Conservation (phyloP, 2,113 vertebrate species). For the Tragelaphus scriptus region DNA sequence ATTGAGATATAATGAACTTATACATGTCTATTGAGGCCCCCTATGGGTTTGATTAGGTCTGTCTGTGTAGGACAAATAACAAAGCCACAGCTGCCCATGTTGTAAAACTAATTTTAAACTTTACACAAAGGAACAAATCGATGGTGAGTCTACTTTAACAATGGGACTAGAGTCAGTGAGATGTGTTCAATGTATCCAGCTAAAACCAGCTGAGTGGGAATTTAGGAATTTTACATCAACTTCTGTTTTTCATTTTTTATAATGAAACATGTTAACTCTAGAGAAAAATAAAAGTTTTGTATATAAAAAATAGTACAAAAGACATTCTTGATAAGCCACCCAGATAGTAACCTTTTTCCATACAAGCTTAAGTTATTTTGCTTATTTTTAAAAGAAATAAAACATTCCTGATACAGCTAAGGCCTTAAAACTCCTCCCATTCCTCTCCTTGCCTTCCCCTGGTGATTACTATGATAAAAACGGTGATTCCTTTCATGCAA, state of each 20-base stretch:
- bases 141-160: not conserved
- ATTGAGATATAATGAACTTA: not conserved
- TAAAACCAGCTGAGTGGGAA: not conserved
- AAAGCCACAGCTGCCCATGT: not conserved
- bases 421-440: not conserved
- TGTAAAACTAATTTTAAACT: slow-evolving; percentile 1
- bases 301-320: not conserved
- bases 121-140: not conserved
- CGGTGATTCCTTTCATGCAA: not conserved
- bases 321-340: not conserved
- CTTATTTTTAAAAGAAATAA: slow-evolving; percentile 2
- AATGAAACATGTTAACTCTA: not conserved
- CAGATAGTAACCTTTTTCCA: not conserved
- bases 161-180: not conserved
- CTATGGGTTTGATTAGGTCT: not conserved
- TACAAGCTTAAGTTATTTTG: not conserved
- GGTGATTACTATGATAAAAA: not conserved
- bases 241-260: not conserved
- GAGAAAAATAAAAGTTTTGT: not conserved
- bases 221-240: not conserved
- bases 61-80: not conserved
- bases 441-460: not conserved
- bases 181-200: not conserved
- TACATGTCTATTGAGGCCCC: not conserved
- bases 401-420: not conserved